These are phyloP conservation scores for Chymomyza amoena DNA, from an alignment of 2,888 invertebrate species.

Conservation along the genomic window DNA sequence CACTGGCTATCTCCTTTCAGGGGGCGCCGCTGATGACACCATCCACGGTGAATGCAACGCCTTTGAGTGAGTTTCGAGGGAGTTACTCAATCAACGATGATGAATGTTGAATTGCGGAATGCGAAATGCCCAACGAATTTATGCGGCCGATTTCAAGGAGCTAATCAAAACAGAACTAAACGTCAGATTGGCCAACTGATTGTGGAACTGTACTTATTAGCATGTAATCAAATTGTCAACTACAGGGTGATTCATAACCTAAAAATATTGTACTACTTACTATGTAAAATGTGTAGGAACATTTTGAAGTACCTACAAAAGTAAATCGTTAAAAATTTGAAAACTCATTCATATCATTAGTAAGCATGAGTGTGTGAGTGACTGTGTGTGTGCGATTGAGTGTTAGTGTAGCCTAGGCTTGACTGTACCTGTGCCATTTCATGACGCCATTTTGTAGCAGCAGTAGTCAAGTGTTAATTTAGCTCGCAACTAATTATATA, in stretches of 20 bases:
- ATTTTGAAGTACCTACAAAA: constrained; percentile 4
- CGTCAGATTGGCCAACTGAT: background rate
- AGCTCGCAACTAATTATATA: background rate
- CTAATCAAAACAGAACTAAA: background rate
- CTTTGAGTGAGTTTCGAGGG: constrained; percentile 78
- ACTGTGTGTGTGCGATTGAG: constrained; percentile 7
- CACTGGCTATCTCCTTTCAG: constrained; percentile 87
- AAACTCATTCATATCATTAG: constrained; percentile 52
- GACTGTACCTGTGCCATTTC: constrained; percentile 53
- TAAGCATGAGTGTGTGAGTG: constrained; percentile 1
- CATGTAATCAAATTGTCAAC: constrained; percentile 26
- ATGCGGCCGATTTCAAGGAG: constrained; percentile 14
- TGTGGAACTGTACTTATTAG: constrained; percentile 19
- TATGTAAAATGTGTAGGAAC: constrained; percentile 1
- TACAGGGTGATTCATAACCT: constrained; percentile 42
- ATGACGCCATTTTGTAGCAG: constrained; percentile 30
- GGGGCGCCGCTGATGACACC: constrained; percentile 80
- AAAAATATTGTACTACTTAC: constrained; percentile 10
- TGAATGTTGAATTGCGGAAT: constrained; percentile 68
- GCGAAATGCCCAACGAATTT: constrained; percentile 36
- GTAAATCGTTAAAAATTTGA: constrained; percentile 20
- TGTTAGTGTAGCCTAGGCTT: constrained; percentile 19
- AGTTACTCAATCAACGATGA: constrained; percentile 78
- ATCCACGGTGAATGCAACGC: constrained; percentile 75
- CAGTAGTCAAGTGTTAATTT: background rate